phyloP scores from a whole-genome alignment of 1,140 invertebrate genomes.

The Caenorhabditis inopinata region DNA sequence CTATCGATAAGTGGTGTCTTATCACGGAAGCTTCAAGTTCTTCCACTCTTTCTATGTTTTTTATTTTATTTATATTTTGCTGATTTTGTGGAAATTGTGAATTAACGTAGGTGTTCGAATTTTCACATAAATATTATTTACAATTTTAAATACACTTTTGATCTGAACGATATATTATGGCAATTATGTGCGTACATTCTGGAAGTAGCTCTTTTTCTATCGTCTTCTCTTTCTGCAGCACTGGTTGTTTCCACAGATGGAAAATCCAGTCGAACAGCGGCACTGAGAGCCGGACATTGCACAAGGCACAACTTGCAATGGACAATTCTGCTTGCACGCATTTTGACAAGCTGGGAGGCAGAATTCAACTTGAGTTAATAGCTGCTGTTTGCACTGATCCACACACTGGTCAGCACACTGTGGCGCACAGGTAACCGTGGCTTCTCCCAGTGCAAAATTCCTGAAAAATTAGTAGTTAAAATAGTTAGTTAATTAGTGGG shows the following conservation, averaged over 20 bases:
- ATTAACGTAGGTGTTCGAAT: too few relatives aligned
- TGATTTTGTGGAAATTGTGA: too few relatives aligned
- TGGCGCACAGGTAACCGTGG: not conserved
- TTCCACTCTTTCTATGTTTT: not conserved
- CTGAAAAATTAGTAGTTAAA: too few relatives aligned
- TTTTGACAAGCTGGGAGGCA: slow-evolving; percentile 24
- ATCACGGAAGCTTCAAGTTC: not conserved
- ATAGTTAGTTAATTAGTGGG: too few relatives aligned
- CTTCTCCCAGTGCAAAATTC: too few relatives aligned
- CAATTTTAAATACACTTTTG: too few relatives aligned
- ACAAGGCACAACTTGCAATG: slow-evolving; percentile 15
- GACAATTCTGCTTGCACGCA: slow-evolving; percentile 35
- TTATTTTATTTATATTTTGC: not conserved
- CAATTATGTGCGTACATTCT: slow-evolving; percentile 5
- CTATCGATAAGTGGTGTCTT: slow-evolving; percentile 13
- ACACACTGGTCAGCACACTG: slow-evolving; percentile 25
- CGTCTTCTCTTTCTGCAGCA: slow-evolving; percentile 39
- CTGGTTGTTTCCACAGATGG: slow-evolving; percentile 21
- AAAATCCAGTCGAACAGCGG: slow-evolving; percentile 21
- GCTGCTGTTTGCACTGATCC: slow-evolving; percentile 13
- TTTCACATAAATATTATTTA: too few relatives aligned
- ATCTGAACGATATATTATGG: not conserved
- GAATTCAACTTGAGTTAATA: slow-evolving; percentile 1
- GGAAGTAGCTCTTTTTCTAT: not conserved
- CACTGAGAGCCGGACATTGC: slow-evolving; percentile 21